Percentiles rank a stretch among this genome's conserved stretches.
Evolutionary conservation across 2,797 vertebrate species (phyloP).

Genomic region (Nasua narica): DNA sequence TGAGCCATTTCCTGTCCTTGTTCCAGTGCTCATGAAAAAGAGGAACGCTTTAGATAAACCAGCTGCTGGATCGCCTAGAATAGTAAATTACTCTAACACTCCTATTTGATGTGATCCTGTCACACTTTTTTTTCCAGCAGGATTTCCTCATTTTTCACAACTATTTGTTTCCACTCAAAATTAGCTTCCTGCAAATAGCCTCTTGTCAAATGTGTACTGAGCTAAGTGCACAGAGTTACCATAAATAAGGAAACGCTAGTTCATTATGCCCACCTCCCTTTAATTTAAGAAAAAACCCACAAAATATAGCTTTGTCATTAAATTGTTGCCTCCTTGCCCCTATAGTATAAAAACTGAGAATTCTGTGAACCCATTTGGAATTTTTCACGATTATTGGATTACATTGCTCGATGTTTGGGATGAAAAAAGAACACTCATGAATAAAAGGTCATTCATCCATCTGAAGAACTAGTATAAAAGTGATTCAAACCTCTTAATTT

Average conservation of each 20-base stretch:
- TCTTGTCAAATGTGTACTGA: slow-evolving; percentile 12
- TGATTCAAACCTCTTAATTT: not conserved
- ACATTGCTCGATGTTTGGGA: not conserved
- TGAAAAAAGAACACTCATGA: not conserved
- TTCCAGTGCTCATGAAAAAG: slow-evolving; percentile 12
- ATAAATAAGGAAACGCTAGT: not conserved
- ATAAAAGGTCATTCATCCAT: not conserved
- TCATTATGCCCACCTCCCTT: not conserved
- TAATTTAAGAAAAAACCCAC: not conserved
- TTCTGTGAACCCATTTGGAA: not conserved
- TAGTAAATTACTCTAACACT: slow-evolving; percentile 60
- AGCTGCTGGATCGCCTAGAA: slow-evolving; percentile 65
- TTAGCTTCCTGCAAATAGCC: slow-evolving; percentile 48
- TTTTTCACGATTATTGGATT: not conserved
- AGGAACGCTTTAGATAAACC: slow-evolving; percentile 33
- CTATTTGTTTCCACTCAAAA: slow-evolving; percentile 50
- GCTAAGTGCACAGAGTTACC: not conserved
- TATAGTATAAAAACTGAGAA: not conserved
- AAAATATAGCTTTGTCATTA: not conserved
- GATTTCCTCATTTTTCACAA: slow-evolving; percentile 64
- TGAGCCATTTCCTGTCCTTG: slow-evolving; percentile 61
- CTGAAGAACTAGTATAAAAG: not conserved
- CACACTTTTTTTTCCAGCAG: slow-evolving; percentile 29
- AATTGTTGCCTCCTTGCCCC: not conserved
- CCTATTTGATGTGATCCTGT: slow-evolving; percentile 45